These are phyloP conservation scores for Scaptomyza caliginosa DNA, from an alignment of 2,888 invertebrate genomes.

Conservation along the genomic window DNA sequence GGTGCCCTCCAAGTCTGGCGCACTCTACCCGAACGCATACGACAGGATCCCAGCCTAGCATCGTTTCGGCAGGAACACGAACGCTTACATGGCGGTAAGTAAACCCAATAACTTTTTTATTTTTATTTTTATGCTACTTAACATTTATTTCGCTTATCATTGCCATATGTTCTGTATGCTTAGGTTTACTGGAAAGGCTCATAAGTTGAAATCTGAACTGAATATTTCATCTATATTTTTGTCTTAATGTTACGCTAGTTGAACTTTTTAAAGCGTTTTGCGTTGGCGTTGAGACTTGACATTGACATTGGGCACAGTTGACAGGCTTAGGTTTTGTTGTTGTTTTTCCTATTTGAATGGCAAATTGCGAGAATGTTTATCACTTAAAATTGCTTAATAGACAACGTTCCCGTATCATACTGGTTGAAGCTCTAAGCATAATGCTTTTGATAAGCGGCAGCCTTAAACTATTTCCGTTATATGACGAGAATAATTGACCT, in stretches of 20 bases:
- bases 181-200: neutral
- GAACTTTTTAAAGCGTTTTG: constrained; percentile 72
- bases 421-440: constrained; percentile 52
- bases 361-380: constrained; percentile 46
- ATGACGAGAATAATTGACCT: constrained; percentile 3
- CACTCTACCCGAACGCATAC: constrained; percentile 88
- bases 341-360: constrained; percentile 57
- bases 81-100: constrained; percentile 83
- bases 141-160: constrained; percentile 40
- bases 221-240: too few species aligned
- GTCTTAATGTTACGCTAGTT: constrained; percentile 40
- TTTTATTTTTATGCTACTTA: constrained; percentile 8
- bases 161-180: constrained; percentile 1
- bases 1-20: constrained; percentile 88
- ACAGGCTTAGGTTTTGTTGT: constrained; percentile 25
- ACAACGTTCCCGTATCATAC: constrained; percentile 12
- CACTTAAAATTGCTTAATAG: constrained; percentile 75
- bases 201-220: too few species aligned
- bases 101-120: too few species aligned
- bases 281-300: constrained; percentile 36
- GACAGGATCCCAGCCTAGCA: constrained; percentile 88
- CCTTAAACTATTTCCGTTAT: constrained; percentile 44
- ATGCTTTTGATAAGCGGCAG: constrained; percentile 28
- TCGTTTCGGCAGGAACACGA: constrained; percentile 85
- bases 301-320: constrained; percentile 68